Base-by-base conservation (phyloP, 2,113 vertebrate genomes). In the Oreochromis spilurus region DNA sequence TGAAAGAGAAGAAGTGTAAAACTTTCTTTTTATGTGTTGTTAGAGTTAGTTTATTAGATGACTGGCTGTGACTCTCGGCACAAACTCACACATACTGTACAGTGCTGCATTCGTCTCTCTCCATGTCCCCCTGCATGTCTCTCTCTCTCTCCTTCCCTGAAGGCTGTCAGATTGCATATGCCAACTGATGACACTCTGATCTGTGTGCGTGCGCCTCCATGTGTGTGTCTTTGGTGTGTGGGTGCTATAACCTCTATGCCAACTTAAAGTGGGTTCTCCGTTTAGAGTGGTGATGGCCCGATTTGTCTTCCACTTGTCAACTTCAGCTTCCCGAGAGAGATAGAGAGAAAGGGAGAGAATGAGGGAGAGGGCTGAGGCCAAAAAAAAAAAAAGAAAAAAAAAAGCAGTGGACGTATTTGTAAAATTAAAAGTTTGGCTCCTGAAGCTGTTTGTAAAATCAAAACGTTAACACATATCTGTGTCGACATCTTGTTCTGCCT, bases 71-170 rank as follows among this genome's bases (percentile, higher is more conserved):
- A 85, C 84, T 90, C 84, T 81, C 36, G 72, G 87, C 58, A 83
- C 84, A 89, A 81, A 85, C 60, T 82, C 62, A 40, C 82, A 86
- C 62, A 80, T 34, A 89, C 79, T 72, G 86, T 79, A 84, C 89
- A 87, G 84, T 12, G 31, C 62, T 80, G 54, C 82, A 72, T 87
- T 83, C 58, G 81, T 87, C 85, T 86, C 84, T 19, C 17, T 52
- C 72, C 45, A n/a, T 77, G 26, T 81, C 60, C 84, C 55, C 24
- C 78, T 75, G 31, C 55, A 38, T 83, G 50, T 85, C 40, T 85
- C 70, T 79, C 29, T 87, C 34, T 81, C 97, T 96, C 96, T 96
- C 97, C 96, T 58, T 72, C 67, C 87, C 72, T 88, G 86, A 86
- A 88, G 36, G 85, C 84, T 92, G 87, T 92, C 91, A 91, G 84